Evolutionary conservation across 2,113 vertebrate genomes (phyloP).

Genomic region (Pionites leucogaster): DNA sequence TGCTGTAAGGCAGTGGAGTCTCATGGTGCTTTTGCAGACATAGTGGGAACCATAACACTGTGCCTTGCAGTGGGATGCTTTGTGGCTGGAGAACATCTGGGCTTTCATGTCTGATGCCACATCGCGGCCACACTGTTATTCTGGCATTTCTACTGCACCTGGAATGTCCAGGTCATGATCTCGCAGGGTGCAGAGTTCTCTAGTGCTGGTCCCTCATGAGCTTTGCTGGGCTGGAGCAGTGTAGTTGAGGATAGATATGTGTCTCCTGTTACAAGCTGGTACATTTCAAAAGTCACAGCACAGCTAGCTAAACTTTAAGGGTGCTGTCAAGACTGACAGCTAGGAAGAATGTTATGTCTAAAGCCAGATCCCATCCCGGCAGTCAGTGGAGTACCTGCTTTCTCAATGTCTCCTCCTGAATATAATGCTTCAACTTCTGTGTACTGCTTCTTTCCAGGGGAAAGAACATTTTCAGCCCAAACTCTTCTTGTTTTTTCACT

Average conservation of each 20-base stretch:
- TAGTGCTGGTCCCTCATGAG: background rate
- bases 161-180: background rate
- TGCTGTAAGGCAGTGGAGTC: background rate
- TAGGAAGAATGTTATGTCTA: background rate
- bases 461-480: background rate
- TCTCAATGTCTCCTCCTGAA: background rate
- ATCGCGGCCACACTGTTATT: background rate
- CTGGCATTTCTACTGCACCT: background rate
- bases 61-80: background rate
- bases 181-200: background rate
- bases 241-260: background rate
- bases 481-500: background rate
- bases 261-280: background rate
- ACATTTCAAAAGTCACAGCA: background rate
- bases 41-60: background rate
- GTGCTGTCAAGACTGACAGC: background rate
- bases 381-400: background rate
- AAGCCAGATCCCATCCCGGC: background rate
- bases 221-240: background rate
- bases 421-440: background rate
- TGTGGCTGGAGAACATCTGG: background rate
- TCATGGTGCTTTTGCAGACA: rapidly evolving
- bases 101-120: background rate
- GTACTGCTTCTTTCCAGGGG: background rate
- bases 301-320: background rate